Conservation (phyloP, 2,888 invertebrate genomes). For the Carcina quercana region DNA sequence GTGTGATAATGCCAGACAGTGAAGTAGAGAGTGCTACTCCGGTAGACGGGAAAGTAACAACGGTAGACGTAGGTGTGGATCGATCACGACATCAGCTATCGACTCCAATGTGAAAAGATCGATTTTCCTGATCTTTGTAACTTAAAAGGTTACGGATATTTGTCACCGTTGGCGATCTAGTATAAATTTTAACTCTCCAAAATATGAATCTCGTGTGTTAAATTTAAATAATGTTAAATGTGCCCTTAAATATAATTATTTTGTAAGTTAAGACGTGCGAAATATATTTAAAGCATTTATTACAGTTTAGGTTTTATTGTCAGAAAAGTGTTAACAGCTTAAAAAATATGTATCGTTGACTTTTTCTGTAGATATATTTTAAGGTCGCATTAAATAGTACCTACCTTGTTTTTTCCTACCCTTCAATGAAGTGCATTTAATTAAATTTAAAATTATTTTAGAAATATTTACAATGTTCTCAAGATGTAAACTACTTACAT, state of each 20-base stretch:
- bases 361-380: too few relatives aligned
- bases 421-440: conserved; percentile 22
- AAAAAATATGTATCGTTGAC: conserved; percentile 3
- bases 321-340: too few relatives aligned
- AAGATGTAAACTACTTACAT: conserved; percentile 25
- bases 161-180: too few relatives aligned
- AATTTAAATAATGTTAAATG: conserved; percentile 23
- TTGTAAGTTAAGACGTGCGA: too few relatives aligned
- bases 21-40: conserved; percentile 77
- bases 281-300: too few relatives aligned
- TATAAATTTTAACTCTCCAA: conserved; percentile 16
- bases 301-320: too few relatives aligned
- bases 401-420: conserved; percentile 17
- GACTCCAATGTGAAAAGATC: conserved; percentile 54
- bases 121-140: not conserved
- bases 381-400: too few relatives aligned
- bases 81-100: conserved; percentile 66
- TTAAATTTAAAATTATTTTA: conserved; percentile 21
- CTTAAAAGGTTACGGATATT: not conserved
- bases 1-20: conserved; percentile 92
- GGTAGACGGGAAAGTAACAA: conserved; percentile 74
- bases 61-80: conserved; percentile 76
- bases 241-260: conserved; percentile 28
- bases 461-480: conserved; percentile 26
- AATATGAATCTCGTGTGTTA: conserved; percentile 34